Evolutionary conservation across 2,888 invertebrate genomes (phyloP).

Genomic region (Buathra laborator): DNA sequence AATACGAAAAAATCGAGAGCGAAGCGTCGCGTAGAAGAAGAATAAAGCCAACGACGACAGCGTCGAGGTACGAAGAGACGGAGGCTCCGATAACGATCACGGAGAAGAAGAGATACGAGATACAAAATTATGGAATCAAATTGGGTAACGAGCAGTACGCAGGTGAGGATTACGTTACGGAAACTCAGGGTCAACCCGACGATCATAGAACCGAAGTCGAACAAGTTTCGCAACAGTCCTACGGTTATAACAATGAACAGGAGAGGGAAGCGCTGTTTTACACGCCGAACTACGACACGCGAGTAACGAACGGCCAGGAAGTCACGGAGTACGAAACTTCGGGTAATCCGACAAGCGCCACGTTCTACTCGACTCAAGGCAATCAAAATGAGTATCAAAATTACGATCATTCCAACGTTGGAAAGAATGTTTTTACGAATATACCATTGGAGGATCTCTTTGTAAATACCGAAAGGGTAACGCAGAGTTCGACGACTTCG

Average conservation of each 20-base stretch:
- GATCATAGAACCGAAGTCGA: constrained; percentile 13
- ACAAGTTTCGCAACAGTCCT: constrained; percentile 54
- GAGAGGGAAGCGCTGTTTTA: constrained; percentile 54
- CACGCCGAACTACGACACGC: constrained; percentile 50
- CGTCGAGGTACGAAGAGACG: constrained; percentile 27
- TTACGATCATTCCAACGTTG: constrained; percentile 36
- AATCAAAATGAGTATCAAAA: constrained; percentile 21
- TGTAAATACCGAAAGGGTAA: constrained; percentile 74
- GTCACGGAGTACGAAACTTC: constrained; percentile 55
- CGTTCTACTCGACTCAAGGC: constrained; percentile 31
- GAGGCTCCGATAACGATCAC: constrained; percentile 43
- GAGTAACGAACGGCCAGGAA: constrained; percentile 47
- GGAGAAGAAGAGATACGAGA: constrained; percentile 67
- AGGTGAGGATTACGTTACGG: constrained; percentile 70
- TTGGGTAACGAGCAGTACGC: constrained; percentile 66
- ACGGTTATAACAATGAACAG: constrained; percentile 49
- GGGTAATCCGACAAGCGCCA: constrained; percentile 46
- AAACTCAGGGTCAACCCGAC: constrained; percentile 28
- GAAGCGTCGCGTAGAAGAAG: constrained; percentile 56
- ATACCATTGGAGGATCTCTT: constrained; percentile 79
- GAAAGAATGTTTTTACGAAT: constrained; percentile 54
- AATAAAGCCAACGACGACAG: constrained; percentile 45
- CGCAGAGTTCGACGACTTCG: constrained; percentile 55
- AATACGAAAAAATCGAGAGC: constrained; percentile 59
- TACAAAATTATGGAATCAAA: constrained; percentile 67